Conservation (phyloP, 2,797 vertebrate species). For the Adrianichthys oophorus region DNA sequence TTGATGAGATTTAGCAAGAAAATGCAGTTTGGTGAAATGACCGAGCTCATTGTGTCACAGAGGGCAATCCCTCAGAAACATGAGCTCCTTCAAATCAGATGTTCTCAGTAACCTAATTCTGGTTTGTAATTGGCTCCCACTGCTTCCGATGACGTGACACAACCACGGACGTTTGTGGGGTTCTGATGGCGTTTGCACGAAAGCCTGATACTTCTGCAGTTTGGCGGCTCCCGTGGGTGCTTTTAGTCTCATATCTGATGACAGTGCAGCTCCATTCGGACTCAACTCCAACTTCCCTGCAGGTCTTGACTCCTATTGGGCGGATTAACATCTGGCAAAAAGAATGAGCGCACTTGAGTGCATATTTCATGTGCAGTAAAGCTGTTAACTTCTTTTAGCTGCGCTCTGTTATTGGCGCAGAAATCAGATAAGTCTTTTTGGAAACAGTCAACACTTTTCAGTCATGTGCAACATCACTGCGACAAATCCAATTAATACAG, state of each 20-base stretch:
- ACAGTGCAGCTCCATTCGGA: constrained; percentile 35
- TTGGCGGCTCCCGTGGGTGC: constrained; percentile 28
- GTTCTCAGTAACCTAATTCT: constrained; percentile 33
- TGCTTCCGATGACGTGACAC: constrained; percentile 16
- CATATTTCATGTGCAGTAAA: constrained; percentile 55
- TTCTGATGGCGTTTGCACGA: constrained; percentile 38
- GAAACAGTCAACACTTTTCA: constrained; percentile 29
- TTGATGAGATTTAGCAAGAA: constrained; percentile 52
- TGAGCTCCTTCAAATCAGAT: constrained; percentile 27
- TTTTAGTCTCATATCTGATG: constrained; percentile 53
- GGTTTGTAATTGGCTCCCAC: constrained; percentile 29
- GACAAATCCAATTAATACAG: constrained; percentile 15
- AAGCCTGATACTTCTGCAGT: constrained; percentile 46
- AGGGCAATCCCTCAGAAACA: constrained; percentile 30
- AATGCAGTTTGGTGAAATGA: constrained; percentile 42
- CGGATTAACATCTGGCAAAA: constrained; percentile 62
- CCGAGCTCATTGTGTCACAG: constrained; percentile 33
- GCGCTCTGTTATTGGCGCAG: constrained; percentile 10
- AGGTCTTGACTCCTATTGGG: constrained; percentile 47
- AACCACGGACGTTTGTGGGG: constrained; percentile 22
- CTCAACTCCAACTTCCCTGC: constrained; percentile 35
- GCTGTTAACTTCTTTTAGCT: constrained; percentile 16
- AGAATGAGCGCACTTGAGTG: constrained; percentile 30
- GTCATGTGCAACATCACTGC: constrained; percentile 19
- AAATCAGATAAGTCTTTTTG: constrained; percentile 43